These are phyloP conservation scores for Drosophila engyochracea DNA, from an alignment of 2,888 invertebrate species.

Conservation along the genomic window DNA sequence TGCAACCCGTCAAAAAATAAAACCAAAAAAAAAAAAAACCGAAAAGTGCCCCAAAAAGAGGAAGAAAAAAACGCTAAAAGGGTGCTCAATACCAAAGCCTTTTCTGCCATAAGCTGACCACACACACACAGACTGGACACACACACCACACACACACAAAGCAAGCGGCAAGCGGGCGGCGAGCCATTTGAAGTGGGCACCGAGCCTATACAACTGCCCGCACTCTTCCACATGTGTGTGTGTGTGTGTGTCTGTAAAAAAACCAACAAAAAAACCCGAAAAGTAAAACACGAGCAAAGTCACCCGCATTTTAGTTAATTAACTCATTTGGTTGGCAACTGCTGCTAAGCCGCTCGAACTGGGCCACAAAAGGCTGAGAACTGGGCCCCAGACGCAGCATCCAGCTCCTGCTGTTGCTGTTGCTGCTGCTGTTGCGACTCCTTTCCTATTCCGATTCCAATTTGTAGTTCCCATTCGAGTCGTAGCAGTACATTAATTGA, in stretches of 20 bases:
- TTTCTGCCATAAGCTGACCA: constrained; percentile 75
- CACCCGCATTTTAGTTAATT: constrained; percentile 86
- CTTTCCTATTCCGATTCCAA: not conserved
- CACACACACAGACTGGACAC: constrained; percentile 71
- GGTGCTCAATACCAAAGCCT: constrained; percentile 79
- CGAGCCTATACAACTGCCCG: constrained; percentile 41
- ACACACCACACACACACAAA: constrained; percentile 12
- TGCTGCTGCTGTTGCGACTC: not conserved
- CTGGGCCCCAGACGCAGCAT: not conserved
- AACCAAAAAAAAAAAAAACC: constrained; percentile 25
- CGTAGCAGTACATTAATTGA: constrained; percentile 76
- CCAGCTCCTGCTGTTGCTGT: constrained; percentile 9
- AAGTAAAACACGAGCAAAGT: constrained; percentile 70
- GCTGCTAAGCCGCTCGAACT: constrained; percentile 72
- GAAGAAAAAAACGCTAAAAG: constrained; percentile 66
- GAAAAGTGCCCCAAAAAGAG: constrained; percentile 43
- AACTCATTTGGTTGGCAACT: constrained; percentile 84
- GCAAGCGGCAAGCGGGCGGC: constrained; percentile 9
- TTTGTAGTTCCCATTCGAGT: constrained; percentile 5
- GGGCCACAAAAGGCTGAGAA: constrained; percentile 57
- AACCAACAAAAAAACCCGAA: not conserved
- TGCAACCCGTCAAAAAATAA: constrained; percentile 30
- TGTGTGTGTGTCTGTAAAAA: constrained; percentile 13
- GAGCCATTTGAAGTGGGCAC: constrained; percentile 69
- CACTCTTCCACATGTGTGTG: constrained; percentile 15